phyloP scores from a whole-genome alignment of 2,888 invertebrate genomes.

The Perdita meconis region DNA sequence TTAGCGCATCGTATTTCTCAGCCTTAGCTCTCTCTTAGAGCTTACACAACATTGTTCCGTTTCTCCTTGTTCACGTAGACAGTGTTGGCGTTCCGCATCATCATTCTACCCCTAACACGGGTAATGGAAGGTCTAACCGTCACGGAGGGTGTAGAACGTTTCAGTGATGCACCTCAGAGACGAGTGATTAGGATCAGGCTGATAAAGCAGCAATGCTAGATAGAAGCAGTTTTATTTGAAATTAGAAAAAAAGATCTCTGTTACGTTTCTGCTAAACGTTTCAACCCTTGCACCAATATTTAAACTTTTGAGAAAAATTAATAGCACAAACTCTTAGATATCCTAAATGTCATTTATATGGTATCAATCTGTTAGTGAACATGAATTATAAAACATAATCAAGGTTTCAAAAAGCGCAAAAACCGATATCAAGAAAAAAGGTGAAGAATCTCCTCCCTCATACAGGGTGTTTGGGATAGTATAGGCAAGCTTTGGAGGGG shows the following conservation, averaged over 20 bases:
- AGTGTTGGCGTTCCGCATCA: constrained; percentile 44
- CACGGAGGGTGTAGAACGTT: constrained; percentile 35
- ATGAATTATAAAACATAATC: too few relatives aligned
- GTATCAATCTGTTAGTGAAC: too few relatives aligned
- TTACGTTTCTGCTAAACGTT: too few relatives aligned
- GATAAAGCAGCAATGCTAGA: neutral
- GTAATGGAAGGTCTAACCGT: constrained; percentile 54
- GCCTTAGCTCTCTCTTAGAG: constrained; percentile 38
- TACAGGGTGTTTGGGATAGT: too few relatives aligned
- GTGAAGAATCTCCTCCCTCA: too few relatives aligned
- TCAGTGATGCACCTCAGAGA: constrained; percentile 25
- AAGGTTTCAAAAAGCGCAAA: too few relatives aligned
- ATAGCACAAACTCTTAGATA: too few relatives aligned
- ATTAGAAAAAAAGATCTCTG: neutral
- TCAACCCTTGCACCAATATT: too few relatives aligned
- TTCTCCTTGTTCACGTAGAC: constrained; percentile 31
- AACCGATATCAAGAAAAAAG: too few relatives aligned
- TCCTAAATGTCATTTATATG: too few relatives aligned
- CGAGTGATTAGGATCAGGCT: constrained; percentile 31
- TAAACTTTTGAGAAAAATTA: too few relatives aligned
- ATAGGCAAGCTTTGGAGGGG: too few relatives aligned
- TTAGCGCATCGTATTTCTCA: constrained; percentile 43
- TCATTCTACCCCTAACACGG: constrained; percentile 44
- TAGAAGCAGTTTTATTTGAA: constrained; percentile 3
- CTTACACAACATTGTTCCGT: constrained; percentile 35